Conservation (phyloP, 2,888 invertebrate genomes). For the Tinea trinotella region DNA sequence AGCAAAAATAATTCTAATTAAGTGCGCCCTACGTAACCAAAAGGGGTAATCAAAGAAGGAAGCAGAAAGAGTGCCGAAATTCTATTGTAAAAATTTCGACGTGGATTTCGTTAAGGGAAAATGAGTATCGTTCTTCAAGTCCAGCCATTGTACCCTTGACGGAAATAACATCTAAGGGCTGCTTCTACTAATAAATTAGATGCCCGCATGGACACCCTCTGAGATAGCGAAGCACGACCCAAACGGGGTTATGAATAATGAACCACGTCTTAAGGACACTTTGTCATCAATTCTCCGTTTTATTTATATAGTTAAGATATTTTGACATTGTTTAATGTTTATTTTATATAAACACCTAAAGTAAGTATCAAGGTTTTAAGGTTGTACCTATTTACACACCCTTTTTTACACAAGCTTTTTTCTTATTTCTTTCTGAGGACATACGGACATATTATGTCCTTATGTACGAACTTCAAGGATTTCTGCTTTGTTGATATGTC, state of each 20-base stretch:
- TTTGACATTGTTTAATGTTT: not conserved
- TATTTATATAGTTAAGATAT: conserved; percentile 10
- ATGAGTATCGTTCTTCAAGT: conserved; percentile 12
- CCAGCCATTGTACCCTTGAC: conserved; percentile 9
- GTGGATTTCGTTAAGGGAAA: conserved; percentile 2
- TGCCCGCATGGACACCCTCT: conserved; percentile 16
- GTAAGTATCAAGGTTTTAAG: too few species aligned
- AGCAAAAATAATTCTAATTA: not conserved
- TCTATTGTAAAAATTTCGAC: not conserved
- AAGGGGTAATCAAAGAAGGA: not conserved
- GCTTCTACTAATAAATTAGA: conserved; percentile 11
- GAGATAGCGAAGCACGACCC: conserved; percentile 5
- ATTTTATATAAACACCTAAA: too few species aligned
- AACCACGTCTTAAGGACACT: conserved; percentile 14
- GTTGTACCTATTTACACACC: too few species aligned
- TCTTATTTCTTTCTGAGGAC: too few species aligned
- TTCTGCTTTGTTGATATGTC: too few species aligned
- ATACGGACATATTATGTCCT: too few species aligned
- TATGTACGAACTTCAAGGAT: too few species aligned
- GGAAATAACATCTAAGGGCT: conserved; percentile 6
- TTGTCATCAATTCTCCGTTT: conserved; percentile 7
- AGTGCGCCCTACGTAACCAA: not conserved
- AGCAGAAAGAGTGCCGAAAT: not conserved
- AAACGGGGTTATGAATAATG: conserved; percentile 15
- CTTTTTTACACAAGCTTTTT: too few species aligned